These are phyloP conservation scores for Hydrolagus colliei DNA, from an alignment of 2,797 vertebrate genomes.

Conservation along the genomic window DNA sequence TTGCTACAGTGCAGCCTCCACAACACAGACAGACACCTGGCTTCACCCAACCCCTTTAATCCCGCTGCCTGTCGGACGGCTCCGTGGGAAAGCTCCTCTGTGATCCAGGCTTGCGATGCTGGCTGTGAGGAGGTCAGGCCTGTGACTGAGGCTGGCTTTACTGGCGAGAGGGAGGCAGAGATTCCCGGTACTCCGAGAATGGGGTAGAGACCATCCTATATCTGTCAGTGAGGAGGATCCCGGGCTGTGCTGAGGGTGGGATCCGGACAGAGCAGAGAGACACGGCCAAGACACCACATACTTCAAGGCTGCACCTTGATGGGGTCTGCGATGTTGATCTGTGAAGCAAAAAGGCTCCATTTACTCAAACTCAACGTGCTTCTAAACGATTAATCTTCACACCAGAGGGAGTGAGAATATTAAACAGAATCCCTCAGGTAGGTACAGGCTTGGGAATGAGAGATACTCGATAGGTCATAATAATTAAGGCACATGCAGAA, in stretches of 20 bases:
- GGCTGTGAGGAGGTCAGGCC: not conserved
- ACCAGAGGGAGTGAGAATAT: slow-evolving; percentile 39
- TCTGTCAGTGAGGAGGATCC: not conserved
- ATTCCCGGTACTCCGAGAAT: slow-evolving; percentile 53
- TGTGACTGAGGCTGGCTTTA: not conserved
- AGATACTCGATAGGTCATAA: not conserved
- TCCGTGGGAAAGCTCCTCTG: too few species aligned
- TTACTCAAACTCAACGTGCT: too few species aligned
- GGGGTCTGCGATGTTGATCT: too few species aligned
- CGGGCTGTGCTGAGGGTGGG: not conserved
- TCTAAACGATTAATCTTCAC: too few species aligned
- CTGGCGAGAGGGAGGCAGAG: not conserved
- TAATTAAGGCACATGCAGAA: slow-evolving; percentile 26
- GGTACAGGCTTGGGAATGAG: slow-evolving; percentile 29
- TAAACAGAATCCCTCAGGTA: slow-evolving; percentile 18
- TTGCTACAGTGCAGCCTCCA: not conserved
- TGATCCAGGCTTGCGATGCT: not conserved
- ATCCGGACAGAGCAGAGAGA: slow-evolving; percentile 45
- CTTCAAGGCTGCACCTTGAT: slow-evolving; percentile 40
- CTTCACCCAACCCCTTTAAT: not conserved
- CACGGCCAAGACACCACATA: slow-evolving; percentile 50
- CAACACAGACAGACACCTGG: not conserved
- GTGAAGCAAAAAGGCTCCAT: too few species aligned
- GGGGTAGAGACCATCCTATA: slow-evolving; percentile 42
- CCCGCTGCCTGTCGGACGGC: not conserved